A percentile compares a stretch with the other conserved stretches of the same genome.
Conservation (phyloP, 2,888 invertebrate species). For the Mesopsocus fuscifrons region DNA sequence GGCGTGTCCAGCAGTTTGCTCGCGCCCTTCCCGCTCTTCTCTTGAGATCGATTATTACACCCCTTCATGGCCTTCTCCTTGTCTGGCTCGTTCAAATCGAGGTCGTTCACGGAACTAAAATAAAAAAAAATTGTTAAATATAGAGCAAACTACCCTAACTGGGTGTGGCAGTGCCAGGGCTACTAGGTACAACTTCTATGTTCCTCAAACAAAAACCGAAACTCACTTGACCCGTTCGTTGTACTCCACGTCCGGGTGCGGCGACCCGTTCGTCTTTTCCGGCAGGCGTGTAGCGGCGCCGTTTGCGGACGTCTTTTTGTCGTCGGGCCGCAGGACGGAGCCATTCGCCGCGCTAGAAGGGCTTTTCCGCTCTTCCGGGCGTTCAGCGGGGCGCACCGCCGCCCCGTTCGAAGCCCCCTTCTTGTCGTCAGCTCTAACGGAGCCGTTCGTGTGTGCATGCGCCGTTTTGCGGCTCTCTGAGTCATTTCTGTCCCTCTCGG, state of each 20-base stretch:
- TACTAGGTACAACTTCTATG: too few relatives aligned
- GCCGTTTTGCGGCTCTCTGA: slow-evolving; percentile 19
- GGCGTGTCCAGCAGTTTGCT: slow-evolving; percentile 30
- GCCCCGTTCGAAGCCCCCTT: slow-evolving; percentile 27
- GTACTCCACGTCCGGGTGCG: slow-evolving; percentile 27
- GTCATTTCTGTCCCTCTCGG: slow-evolving; percentile 22
- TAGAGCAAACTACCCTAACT: too few relatives aligned
- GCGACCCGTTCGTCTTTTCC: slow-evolving; percentile 26
- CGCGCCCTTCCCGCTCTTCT: slow-evolving; percentile 16
- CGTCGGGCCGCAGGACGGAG: too few relatives aligned
- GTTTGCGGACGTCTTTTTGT: too few relatives aligned
- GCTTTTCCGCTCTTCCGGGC: too few relatives aligned
- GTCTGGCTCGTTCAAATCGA: slow-evolving; percentile 28
- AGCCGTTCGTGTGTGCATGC: slow-evolving; percentile 27
- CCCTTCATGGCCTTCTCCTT: slow-evolving; percentile 27
- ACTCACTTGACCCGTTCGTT: slow-evolving; percentile 28
- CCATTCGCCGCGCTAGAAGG: too few relatives aligned
- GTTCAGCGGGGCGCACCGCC: slow-evolving; percentile 30
- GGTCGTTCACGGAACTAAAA: slow-evolving; percentile 28
- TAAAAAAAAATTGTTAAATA: slow-evolving; percentile 7
- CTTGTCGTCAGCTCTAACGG: slow-evolving; percentile 24
- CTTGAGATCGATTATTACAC: slow-evolving; percentile 13
- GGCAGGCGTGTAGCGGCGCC: too few relatives aligned
- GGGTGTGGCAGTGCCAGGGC: too few relatives aligned
- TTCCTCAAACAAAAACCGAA: too few relatives aligned